Evolutionary conservation across 2,888 invertebrate genomes (phyloP), one percentile per base, ranked within the genome.

Genomic region (Drosophila dives): DNA sequence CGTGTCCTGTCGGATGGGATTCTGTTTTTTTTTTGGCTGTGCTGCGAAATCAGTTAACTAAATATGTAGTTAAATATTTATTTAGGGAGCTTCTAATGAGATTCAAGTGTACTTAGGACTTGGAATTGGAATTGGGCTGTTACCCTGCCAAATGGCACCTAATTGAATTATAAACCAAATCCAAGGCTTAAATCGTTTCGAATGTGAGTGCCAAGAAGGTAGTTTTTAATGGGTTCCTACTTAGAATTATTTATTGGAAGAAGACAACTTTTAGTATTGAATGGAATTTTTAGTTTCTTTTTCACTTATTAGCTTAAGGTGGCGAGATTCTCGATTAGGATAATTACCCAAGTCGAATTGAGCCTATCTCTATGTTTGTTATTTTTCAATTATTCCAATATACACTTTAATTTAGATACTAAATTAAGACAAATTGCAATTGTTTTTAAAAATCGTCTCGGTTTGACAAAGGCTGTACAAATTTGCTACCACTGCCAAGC

Each of bases 1-100:
- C 86, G 86, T 87, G 86, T 81, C 86, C 80, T 80, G 71, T 68
- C 70, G 78, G 66, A 79, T 69, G 65, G 48, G 42, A 64, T 75
- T 58, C 64, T 12, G 42, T 45, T 20, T 23, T 17, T 33, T 26
- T 20, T 49, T 54, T 53, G 59, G n/a, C n/a, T 26, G 11, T 36
- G 73, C 15, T 61, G 26, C 33, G 72, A 85, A 89, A 86, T 88
- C 90, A 85, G 88, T 87, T 89, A 86, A 83, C 88, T 89, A 87
- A 87, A 87, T 89, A 88, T 78, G 75, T 73, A 59, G 64, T 78
- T 81, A 71, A 84, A 84, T 87, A 88, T 87, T 87, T 88, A 79
- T 77, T 88, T 85, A 83, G 79, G 81, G 20, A 72, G 66, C 68
- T 71, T 72, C 82, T 89, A 86, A 86, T 89, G 84, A 86, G 85